Percentiles rank a stretch among this genome's conserved stretches.
phyloP scores from a whole-genome alignment of 2,797 vertebrate genomes.

The Mormyrops boulengeri region DNA sequence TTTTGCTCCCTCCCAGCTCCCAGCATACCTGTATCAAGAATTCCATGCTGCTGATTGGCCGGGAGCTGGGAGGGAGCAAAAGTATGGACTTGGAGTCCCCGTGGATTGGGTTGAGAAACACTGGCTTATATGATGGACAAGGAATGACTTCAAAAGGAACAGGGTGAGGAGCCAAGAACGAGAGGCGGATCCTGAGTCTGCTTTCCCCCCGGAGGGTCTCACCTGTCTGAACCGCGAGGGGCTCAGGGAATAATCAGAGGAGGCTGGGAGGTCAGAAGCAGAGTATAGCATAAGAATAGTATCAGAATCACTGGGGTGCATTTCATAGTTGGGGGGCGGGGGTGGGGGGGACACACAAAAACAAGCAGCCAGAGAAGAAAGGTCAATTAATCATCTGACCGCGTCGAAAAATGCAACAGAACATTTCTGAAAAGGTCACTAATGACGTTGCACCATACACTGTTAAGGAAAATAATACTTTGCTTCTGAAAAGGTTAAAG shows the following conservation, averaged over 20 bases:
- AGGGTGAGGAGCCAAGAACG: constrained; percentile 32
- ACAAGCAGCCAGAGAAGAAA: constrained; percentile 35
- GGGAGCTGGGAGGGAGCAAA: not conserved
- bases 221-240: constrained; percentile 68
- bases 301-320: constrained; percentile 52
- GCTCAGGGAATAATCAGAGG: constrained; percentile 70
- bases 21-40: not conserved
- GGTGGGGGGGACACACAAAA: constrained; percentile 47
- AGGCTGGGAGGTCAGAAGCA: constrained; percentile 66
- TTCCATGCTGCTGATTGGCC: not conserved
- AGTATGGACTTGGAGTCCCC: not conserved
- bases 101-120: not conserved
- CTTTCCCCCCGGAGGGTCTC: constrained; percentile 42
- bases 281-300: constrained; percentile 50
- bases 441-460: not conserved
- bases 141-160: constrained; percentile 16
- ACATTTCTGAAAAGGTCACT: constrained; percentile 12
- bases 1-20: not conserved
- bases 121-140: not conserved
- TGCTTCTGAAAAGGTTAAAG: not conserved
- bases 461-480: not conserved
- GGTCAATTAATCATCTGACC: constrained; percentile 23
- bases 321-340: constrained; percentile 44
- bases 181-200: constrained; percentile 34
- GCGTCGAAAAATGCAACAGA: constrained; percentile 14